These are phyloP conservation scores for Oncopodura yosiiana DNA, from an alignment of 1,140 invertebrate species.

Conservation along the genomic window DNA sequence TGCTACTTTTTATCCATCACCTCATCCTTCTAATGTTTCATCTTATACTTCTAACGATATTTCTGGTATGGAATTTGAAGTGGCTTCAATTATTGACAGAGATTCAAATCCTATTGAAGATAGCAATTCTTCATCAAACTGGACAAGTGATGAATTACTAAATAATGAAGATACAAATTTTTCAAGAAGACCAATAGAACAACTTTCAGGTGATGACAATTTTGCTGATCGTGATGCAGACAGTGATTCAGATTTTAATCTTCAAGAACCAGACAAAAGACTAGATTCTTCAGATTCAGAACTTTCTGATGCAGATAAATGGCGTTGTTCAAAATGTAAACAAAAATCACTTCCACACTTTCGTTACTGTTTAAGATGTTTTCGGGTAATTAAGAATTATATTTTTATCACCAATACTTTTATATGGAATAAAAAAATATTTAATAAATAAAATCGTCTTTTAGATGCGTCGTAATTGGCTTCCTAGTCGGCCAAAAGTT, in stretches of 20 bases:
- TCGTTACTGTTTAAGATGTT: slow-evolving; percentile 29
- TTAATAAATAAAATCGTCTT: background rate
- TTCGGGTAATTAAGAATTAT: slow-evolving; percentile 14
- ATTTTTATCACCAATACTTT: background rate
- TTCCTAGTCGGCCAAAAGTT: slow-evolving; percentile 20
- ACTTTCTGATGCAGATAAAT: slow-evolving; percentile 19
- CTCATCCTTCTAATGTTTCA: background rate
- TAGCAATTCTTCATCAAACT: background rate
- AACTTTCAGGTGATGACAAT: background rate
- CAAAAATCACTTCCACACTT: slow-evolving; percentile 16
- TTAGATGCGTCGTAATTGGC: slow-evolving; percentile 29
- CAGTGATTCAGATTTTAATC: background rate
- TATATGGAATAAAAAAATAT: background rate
- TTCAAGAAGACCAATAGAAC: background rate
- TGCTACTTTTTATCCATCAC: too few species aligned
- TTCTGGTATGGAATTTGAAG: slow-evolving; percentile 14
- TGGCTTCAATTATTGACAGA: slow-evolving; percentile 13
- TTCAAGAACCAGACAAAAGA: background rate
- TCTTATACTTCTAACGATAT: background rate
- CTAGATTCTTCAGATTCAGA: slow-evolving; percentile 15
- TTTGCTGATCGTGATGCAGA: slow-evolving; percentile 9
- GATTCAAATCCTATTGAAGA: slow-evolving; percentile 4
- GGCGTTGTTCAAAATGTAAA: slow-evolving; percentile 23
- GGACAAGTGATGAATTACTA: background rate
- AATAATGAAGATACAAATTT: background rate